These are phyloP conservation scores for Lamellibrachia columna DNA, from an alignment of 2,888 invertebrate species.

Conservation along the genomic window DNA sequence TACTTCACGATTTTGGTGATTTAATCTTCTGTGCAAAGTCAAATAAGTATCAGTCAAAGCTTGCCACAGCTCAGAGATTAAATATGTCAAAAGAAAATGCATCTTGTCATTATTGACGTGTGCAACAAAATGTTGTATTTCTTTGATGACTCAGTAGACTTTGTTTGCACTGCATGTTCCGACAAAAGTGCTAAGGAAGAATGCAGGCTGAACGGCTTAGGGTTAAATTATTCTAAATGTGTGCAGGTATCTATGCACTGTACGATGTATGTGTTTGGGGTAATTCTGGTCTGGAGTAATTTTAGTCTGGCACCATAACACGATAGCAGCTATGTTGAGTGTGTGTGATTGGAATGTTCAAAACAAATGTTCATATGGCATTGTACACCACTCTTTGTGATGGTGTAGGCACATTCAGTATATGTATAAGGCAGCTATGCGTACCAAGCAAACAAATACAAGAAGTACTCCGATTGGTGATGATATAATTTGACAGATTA, in stretches of 20 bases:
- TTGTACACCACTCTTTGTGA: not conserved
- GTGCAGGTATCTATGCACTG: not conserved
- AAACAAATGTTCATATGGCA: not conserved
- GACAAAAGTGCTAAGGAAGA: not conserved
- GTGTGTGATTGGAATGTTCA: not conserved
- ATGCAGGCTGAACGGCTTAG: not conserved
- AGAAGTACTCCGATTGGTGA: not conserved
- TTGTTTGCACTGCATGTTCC: not conserved
- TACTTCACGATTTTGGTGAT: not conserved
- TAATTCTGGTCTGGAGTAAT: not conserved
- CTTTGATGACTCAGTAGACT: not conserved
- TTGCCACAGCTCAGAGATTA: not conserved
- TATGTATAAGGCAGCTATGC: not conserved
- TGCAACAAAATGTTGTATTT: not conserved
- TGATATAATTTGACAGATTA: not conserved
- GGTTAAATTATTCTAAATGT: not conserved
- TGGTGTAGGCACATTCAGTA: not conserved
- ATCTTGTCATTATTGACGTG: not conserved
- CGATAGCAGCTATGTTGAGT: not conserved
- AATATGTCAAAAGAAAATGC: not conserved
- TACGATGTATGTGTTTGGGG: not conserved
- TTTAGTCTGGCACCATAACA: not conserved
- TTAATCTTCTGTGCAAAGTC: conserved; percentile 3
- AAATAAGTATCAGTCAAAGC: not conserved
- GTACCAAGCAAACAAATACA: not conserved